phyloP scores from a whole-genome alignment of 30 jellyfish, hydroid and myxozoan species.

The Turritopsis dohrnii region DNA sequence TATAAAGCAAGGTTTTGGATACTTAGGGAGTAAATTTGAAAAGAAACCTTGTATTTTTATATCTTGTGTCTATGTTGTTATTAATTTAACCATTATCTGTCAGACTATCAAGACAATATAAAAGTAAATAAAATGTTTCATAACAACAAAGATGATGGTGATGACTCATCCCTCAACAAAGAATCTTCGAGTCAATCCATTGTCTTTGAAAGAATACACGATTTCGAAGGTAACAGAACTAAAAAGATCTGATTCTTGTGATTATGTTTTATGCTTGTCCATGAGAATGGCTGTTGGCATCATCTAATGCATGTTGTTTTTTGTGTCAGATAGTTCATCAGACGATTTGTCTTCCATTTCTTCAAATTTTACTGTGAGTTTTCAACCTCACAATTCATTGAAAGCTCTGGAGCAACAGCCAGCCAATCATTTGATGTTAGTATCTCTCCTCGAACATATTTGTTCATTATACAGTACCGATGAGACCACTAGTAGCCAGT shows the following conservation, averaged over 20 bases:
- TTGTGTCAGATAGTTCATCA: neutral
- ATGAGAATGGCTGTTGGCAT: neutral
- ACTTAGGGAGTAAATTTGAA: too few relatives aligned
- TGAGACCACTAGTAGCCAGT: constrained; percentile 41
- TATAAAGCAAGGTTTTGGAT: too few relatives aligned
- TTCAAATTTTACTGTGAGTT: neutral
- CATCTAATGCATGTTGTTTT: neutral
- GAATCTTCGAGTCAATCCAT: constrained; percentile 17
- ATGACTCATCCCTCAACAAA: neutral
- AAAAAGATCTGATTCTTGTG: neutral
- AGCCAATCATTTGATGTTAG: constrained; percentile 52
- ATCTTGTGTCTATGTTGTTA: too few relatives aligned
- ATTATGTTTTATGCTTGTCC: neutral
- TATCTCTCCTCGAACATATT: constrained; percentile 76
- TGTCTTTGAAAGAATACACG: constrained; percentile 21
- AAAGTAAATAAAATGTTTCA: neutral
- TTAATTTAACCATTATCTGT: neutral
- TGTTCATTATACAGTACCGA: constrained; percentile 46
- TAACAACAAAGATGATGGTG: neutral
- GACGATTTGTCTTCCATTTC: constrained; percentile 15
- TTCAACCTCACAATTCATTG: neutral
- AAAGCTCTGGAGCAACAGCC: constrained; percentile 3
- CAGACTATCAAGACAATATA: neutral
- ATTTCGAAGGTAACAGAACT: constrained; percentile 3
- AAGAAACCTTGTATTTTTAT: too few relatives aligned